A percentile compares a stretch with the other conserved stretches of the same genome.
These are phyloP conservation scores for Limnephilus marmoratus DNA, from an alignment of 2,888 invertebrate genomes.

Conservation along the genomic window DNA sequence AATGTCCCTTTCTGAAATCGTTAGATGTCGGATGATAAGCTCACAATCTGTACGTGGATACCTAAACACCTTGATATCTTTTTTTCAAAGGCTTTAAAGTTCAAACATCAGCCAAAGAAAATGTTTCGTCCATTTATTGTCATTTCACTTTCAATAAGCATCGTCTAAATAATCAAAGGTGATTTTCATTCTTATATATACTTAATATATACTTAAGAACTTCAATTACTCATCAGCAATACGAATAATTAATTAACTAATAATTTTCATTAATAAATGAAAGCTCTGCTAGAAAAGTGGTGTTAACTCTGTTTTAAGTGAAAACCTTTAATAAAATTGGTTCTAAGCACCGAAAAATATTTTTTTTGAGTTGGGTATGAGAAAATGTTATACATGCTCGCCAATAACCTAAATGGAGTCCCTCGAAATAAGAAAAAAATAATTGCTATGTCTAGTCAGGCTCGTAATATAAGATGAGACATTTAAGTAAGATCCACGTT, in stretches of 20 bases:
- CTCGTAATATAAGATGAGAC: too few relatives aligned
- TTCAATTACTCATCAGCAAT: neutral
- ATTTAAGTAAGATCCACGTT: too few relatives aligned
- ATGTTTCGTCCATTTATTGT: neutral
- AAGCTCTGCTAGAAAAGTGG: too few relatives aligned
- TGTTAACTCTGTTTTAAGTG: too few relatives aligned
- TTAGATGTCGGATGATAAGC: neutral
- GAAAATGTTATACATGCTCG: too few relatives aligned
- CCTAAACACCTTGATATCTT: neutral
- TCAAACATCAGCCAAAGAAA: neutral
- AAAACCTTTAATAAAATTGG: too few relatives aligned
- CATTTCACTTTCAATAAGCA: neutral
- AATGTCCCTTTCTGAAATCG: conserved; percentile 56
- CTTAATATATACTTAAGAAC: neutral
- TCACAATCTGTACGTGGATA: neutral
- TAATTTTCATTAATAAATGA: neutral
- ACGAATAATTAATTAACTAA: neutral
- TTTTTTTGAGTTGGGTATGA: too few relatives aligned
- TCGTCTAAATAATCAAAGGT: neutral
- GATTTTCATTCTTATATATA: neutral
- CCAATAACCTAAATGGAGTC: too few relatives aligned
- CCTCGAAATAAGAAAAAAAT: too few relatives aligned
- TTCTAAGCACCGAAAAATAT: too few relatives aligned
- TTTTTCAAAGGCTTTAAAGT: neutral
- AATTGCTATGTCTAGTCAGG: too few relatives aligned